These are phyloP conservation scores for Heteromormyrus szaboi DNA, from an alignment of 2,797 vertebrate genomes.

Conservation along the genomic window DNA sequence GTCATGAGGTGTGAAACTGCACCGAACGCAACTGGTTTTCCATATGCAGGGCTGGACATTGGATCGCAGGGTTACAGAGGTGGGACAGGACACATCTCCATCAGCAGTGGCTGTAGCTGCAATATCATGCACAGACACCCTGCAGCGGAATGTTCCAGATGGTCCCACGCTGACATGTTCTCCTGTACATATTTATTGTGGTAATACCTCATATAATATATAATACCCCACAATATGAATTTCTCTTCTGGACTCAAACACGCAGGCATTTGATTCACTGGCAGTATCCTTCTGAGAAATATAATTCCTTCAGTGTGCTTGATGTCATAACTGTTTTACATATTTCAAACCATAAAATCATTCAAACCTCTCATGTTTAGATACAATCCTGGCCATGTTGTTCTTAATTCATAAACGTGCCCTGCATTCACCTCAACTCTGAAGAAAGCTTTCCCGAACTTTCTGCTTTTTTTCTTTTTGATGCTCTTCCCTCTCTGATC, in stretches of 20 bases:
- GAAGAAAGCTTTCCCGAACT: not conserved
- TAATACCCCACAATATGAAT: not conserved
- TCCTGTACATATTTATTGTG: not conserved
- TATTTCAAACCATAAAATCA: not conserved
- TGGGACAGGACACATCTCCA: not conserved
- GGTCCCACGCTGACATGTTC: not conserved
- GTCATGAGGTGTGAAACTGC: not conserved
- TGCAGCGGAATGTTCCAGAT: not conserved
- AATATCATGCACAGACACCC: not conserved
- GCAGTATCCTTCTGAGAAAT: not conserved
- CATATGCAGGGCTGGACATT: not conserved
- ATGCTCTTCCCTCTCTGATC: slow-evolving; percentile 17
- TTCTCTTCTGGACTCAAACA: not conserved
- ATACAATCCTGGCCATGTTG: not conserved
- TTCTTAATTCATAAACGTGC: not conserved
- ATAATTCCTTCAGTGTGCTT: not conserved
- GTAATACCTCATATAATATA: not conserved
- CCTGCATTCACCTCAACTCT: not conserved
- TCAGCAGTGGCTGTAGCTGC: not conserved
- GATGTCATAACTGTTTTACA: not conserved
- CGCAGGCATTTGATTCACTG: not conserved
- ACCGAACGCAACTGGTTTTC: not conserved
- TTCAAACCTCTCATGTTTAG: not conserved
- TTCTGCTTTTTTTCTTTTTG: not conserved
- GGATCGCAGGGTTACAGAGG: not conserved